phyloP scores from a whole-genome alignment of 53 echinoderm and acorn worm species.

The Patiria pectinifera region DNA sequence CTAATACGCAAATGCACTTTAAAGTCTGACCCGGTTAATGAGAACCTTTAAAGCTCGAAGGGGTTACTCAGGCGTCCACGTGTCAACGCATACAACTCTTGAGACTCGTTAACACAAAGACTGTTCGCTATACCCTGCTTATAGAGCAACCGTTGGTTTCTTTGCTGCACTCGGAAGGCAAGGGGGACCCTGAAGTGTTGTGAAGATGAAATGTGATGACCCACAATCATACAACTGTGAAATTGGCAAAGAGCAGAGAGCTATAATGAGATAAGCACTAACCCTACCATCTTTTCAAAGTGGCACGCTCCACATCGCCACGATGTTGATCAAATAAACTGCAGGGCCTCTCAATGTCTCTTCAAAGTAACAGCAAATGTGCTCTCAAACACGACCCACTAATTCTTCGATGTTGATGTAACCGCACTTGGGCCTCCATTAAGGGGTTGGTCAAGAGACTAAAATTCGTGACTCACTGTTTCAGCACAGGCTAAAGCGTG shows the following conservation, averaged over 20 bases:
- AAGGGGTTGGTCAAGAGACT: neutral
- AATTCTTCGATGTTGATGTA: neutral
- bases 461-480: neutral
- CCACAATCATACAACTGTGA: neutral
- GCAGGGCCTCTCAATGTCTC: neutral
- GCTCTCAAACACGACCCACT: neutral
- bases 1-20: neutral
- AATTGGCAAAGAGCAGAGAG: neutral
- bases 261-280: neutral
- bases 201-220: neutral
- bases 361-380: neutral
- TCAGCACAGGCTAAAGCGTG: neutral
- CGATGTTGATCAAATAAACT: neutral
- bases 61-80: neutral
- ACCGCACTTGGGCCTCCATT: neutral
- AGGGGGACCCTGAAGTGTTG: neutral
- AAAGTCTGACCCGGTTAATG: neutral
- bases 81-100: slow-evolving; percentile 4
- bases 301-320: neutral
- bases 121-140: neutral
- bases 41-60: neutral
- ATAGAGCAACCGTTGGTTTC: neutral
- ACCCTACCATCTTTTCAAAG: neutral
- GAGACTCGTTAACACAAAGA: neutral
- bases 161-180: neutral